Percentiles rank a stretch among this genome's conserved stretches.
These are phyloP conservation scores for Anguilla pacifica DNA, from an alignment of 2,797 vertebrate species.

Conservation along the genomic window DNA sequence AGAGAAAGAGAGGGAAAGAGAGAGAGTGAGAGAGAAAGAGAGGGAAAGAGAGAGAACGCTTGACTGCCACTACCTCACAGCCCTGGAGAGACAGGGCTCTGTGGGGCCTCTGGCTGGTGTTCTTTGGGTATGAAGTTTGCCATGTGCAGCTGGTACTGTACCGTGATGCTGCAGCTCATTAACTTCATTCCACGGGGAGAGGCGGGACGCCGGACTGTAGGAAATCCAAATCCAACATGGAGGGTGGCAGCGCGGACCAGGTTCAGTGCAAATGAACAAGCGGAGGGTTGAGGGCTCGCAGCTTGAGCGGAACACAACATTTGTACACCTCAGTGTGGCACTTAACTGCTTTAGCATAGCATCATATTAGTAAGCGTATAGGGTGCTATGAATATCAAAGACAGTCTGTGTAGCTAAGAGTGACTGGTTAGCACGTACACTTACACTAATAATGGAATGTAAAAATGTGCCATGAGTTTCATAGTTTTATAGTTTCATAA, in stretches of 20 bases:
- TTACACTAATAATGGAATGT: not conserved
- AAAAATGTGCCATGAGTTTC: not conserved
- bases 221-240: not conserved
- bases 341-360: not conserved
- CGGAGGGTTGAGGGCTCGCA: not conserved
- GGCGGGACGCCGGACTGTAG: not conserved
- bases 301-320: not conserved
- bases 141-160: constrained; percentile 9
- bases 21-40: constrained; percentile 9
- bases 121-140: not conserved
- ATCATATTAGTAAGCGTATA: not conserved
- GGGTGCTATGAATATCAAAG: not conserved
- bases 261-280: not conserved
- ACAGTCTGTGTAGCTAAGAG: not conserved
- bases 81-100: not conserved
- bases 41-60: not conserved
- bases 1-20: not conserved
- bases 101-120: not conserved
- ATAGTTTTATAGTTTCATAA: not conserved
- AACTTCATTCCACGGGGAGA: not conserved
- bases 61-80: not conserved
- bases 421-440: not conserved
- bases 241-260: not conserved
- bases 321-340: not conserved
- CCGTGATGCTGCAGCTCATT: not conserved